Conservation (phyloP, 2,888 invertebrate genomes). For the Parnassius orleans region DNA sequence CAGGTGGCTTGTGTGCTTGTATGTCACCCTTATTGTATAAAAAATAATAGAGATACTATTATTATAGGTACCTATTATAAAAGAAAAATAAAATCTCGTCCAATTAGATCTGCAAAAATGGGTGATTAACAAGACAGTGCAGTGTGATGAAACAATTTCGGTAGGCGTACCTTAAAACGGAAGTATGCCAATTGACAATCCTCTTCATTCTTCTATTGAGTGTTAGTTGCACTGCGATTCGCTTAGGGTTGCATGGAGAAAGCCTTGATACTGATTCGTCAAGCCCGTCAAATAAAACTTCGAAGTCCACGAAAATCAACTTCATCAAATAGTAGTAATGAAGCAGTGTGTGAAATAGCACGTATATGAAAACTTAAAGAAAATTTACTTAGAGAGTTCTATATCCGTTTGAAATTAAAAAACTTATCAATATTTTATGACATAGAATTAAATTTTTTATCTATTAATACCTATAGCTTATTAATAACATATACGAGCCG, state of each 20-base stretch:
- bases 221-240: slow-evolving; percentile 39
- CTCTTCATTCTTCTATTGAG: slow-evolving; percentile 47
- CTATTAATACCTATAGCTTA: too few relatives aligned
- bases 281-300: slow-evolving; percentile 52
- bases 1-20: too few relatives aligned
- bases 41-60: too few relatives aligned
- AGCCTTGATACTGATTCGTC: slow-evolving; percentile 45
- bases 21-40: too few relatives aligned
- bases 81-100: too few relatives aligned
- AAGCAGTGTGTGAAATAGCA: slow-evolving; percentile 54
- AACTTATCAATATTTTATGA: too few relatives aligned
- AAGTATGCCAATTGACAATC: slow-evolving; percentile 56
- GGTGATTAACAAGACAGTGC: too few relatives aligned
- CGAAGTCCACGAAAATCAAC: slow-evolving; percentile 52
- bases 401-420: background rate
- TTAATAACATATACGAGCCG: too few relatives aligned
- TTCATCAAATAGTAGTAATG: slow-evolving; percentile 54
- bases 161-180: slow-evolving; percentile 46
- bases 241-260: slow-evolving; percentile 36
- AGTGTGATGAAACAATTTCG: too few relatives aligned
- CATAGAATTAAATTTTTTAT: too few relatives aligned
- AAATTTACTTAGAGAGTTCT: background rate
- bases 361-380: slow-evolving; percentile 56
- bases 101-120: too few relatives aligned
- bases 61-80: too few relatives aligned